A percentile compares a stretch with the other conserved stretches of the same genome.
These are phyloP conservation scores for Hyles euphorbiae DNA, from an alignment of 1,140 invertebrate species.

Conservation along the genomic window DNA sequence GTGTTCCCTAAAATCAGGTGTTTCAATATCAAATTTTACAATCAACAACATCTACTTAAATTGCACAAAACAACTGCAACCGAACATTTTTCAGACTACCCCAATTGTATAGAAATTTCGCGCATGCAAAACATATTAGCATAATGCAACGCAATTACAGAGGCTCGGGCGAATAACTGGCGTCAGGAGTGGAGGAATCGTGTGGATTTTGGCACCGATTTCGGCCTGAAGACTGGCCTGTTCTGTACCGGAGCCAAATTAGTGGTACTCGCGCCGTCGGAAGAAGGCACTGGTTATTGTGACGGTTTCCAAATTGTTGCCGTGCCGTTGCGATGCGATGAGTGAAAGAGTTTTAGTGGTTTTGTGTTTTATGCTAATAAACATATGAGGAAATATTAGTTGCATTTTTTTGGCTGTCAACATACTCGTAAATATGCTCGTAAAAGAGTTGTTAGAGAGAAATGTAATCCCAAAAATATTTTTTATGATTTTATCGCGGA, in stretches of 20 bases:
- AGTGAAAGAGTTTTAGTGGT: neutral
- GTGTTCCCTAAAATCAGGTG: too few species aligned
- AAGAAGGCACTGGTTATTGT: conserved; percentile 24
- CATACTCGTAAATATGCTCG: neutral
- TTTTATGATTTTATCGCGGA: too few species aligned
- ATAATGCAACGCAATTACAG: conserved; percentile 43
- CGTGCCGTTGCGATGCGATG: neutral
- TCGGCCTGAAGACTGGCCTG: conserved; percentile 30
- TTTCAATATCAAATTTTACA: too few species aligned
- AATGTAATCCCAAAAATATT: neutral
- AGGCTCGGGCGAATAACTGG: conserved; percentile 21
- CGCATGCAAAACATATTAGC: conserved; percentile 27
- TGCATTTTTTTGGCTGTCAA: neutral
- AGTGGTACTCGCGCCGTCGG: conserved; percentile 30
- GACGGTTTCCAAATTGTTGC: conserved; percentile 28
- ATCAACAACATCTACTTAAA: neutral
- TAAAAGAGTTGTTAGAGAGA: neutral
- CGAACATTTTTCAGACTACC: neutral
- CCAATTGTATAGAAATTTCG: conserved; percentile 1
- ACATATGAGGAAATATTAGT: neutral
- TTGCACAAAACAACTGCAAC: conserved; percentile 15
- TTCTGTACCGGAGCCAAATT: conserved; percentile 36
- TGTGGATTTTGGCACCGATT: conserved; percentile 40
- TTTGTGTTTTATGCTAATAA: too few species aligned
- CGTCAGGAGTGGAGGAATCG: conserved; percentile 29